These are phyloP conservation scores for Apeltes quadracus DNA, from an alignment of 2,113 vertebrate genomes.

Conservation along the genomic window DNA sequence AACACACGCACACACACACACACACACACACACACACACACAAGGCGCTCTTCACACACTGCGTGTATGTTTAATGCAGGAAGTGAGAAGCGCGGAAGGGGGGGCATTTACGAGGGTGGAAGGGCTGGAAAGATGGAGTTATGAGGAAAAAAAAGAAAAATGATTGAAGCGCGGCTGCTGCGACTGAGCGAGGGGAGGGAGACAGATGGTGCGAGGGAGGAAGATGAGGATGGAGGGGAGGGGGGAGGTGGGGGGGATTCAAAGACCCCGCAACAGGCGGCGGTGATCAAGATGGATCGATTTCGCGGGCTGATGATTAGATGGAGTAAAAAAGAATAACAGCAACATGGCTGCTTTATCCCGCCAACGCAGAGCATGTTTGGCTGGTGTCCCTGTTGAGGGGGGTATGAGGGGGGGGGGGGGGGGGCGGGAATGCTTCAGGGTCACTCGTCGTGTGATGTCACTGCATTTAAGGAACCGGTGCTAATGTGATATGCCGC, in stretches of 20 bases:
- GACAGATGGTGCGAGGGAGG: conserved; percentile 69
- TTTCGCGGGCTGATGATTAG: conserved; percentile 64
- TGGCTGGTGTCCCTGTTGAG: conserved; percentile 55
- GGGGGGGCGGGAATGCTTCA: conserved; percentile 57
- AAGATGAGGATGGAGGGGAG: conserved; percentile 49
- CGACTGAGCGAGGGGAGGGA: conserved; percentile 57
- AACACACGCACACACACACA: too few relatives aligned
- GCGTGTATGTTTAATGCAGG: conserved; percentile 54
- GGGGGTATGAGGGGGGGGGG: conserved; percentile 63
- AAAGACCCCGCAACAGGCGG: conserved; percentile 69
- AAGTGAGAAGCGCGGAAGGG: conserved; percentile 1
- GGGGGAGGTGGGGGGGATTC: conserved; percentile 46
- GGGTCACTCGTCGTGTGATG: conserved; percentile 68
- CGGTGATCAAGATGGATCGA: conserved; percentile 73
- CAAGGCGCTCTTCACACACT: conserved; percentile 13
- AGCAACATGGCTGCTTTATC: conserved; percentile 51
- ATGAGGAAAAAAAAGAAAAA: conserved; percentile 65
- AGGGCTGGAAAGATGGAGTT: conserved; percentile 61
- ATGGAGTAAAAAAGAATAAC: conserved; percentile 33
- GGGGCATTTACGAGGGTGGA: conserved; percentile 48
- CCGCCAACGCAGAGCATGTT: conserved; percentile 55
- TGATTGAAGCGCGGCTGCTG: conserved; percentile 65
- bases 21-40: background rate
- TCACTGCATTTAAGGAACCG: conserved; percentile 53
- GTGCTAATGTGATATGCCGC: conserved; percentile 66